Conservation (phyloP, 2,113 vertebrate species). For the Nerophis ophidion region DNA sequence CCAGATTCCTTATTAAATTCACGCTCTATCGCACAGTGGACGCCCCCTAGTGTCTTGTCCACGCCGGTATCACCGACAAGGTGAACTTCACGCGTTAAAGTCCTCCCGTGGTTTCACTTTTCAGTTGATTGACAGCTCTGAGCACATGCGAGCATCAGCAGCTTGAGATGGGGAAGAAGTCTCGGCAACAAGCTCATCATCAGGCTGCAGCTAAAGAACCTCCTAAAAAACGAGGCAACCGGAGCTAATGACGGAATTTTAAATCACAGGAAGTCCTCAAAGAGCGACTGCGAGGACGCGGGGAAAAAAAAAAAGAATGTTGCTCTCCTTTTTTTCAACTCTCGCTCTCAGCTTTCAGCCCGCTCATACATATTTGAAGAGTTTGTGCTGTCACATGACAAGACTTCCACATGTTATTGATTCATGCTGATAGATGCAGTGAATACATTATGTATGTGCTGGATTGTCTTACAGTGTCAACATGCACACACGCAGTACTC, state of each 20-base stretch:
- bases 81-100: no score
- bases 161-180: no score
- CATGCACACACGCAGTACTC: not conserved
- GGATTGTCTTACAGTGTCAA: slow-evolving; percentile 13
- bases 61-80: no score
- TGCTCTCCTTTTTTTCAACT: not conserved
- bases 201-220: not conserved
- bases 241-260: not conserved
- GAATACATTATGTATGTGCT: not conserved
- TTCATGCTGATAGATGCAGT: slow-evolving; percentile 7
- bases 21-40: no score
- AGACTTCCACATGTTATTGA: not conserved
- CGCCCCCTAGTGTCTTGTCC: no score
- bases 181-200: not conserved
- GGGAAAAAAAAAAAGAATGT: not conserved
- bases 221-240: not conserved
- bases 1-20: no score
- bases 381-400: slow-evolving; percentile 7
- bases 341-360: slow-evolving; percentile 8
- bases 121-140: not conserved
- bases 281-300: not conserved
- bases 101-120: not conserved
- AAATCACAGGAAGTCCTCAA: not conserved
- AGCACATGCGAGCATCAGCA: not conserved
- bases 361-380: slow-evolving; percentile 21